These are phyloP conservation scores for Disparrhopalites patrizii DNA, from an alignment of 2,888 invertebrate species.

Conservation along the genomic window DNA sequence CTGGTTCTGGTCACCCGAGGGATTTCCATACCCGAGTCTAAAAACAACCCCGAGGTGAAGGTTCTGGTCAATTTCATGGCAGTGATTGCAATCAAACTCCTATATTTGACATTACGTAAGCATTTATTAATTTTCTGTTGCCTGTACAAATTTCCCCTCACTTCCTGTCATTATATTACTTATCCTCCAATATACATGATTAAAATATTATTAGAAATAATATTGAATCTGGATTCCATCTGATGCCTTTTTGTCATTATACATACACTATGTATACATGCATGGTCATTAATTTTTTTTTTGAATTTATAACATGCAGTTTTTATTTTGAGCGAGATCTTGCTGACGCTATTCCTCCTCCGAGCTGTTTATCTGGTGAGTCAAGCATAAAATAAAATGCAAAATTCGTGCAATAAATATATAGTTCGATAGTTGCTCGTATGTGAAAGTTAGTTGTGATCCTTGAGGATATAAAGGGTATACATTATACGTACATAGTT, in stretches of 20 bases:
- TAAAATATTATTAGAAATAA: too few species aligned
- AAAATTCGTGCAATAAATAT: too few species aligned
- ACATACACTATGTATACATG: not conserved
- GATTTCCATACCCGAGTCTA: not conserved
- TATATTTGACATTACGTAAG: conserved; percentile 25
- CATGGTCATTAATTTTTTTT: not conserved
- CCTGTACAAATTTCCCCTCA: too few species aligned
- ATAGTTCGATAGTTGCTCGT: too few species aligned
- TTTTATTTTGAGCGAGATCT: conserved; percentile 11
- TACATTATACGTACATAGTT: too few species aligned
- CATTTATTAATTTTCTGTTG: not conserved
- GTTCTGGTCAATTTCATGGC: not conserved
- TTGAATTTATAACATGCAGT: too few species aligned
- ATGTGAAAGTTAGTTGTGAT: too few species aligned
- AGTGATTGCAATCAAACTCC: conserved; percentile 15
- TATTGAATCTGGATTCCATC: too few species aligned
- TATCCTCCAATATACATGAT: too few species aligned
- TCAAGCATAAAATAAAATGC: not conserved
- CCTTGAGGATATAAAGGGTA: too few species aligned
- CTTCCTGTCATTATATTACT: too few species aligned
- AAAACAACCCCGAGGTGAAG: not conserved
- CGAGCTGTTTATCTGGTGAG: conserved; percentile 8
- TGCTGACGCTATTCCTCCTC: conserved; percentile 15
- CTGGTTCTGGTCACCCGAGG: not conserved
- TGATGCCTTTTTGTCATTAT: too few species aligned